phyloP scores from a whole-genome alignment of 2,797 vertebrate genomes.

The Parauchenoglanis ngamensis region DNA sequence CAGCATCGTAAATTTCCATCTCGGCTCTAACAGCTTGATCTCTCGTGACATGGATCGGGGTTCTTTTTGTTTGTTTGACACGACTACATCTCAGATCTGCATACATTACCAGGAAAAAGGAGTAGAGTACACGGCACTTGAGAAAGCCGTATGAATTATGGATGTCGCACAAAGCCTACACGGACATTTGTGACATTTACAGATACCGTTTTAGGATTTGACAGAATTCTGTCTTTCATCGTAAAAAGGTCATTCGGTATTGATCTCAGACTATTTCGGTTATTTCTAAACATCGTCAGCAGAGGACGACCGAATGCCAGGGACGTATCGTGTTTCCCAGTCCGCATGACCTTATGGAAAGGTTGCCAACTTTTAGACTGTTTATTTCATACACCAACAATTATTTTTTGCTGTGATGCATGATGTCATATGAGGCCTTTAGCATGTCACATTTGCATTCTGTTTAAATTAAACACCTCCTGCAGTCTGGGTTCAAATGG shows the following conservation, averaged over 20 bases:
- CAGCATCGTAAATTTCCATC: constrained; percentile 17
- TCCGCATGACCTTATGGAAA: constrained; percentile 26
- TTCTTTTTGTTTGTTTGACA: background rate
- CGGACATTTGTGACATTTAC: constrained; percentile 49
- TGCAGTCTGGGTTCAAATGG: background rate
- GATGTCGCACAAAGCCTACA: constrained; percentile 36
- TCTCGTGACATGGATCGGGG: background rate
- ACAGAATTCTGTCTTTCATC: constrained; percentile 44
- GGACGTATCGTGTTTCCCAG: constrained; percentile 5
- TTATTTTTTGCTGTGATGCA: constrained; percentile 16
- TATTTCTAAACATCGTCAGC: constrained; percentile 44
- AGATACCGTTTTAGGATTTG: constrained; percentile 45
- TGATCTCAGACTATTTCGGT: constrained; percentile 42
- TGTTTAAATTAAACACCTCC: background rate
- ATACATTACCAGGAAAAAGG: constrained; percentile 36
- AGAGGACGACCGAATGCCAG: background rate
- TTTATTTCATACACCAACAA: constrained; percentile 32
- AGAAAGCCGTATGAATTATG: constrained; percentile 44
- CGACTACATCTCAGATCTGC: constrained; percentile 24
- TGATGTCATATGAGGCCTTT: background rate
- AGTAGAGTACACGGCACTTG: constrained; percentile 17
- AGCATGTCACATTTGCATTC: background rate
- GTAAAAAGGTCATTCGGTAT: constrained; percentile 53
- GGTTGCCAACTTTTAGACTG: constrained; percentile 28
- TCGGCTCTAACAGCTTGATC: constrained; percentile 15